Evolutionary conservation across 2,888 invertebrate genomes (phyloP).

Genomic region (Erebia epiphron): DNA sequence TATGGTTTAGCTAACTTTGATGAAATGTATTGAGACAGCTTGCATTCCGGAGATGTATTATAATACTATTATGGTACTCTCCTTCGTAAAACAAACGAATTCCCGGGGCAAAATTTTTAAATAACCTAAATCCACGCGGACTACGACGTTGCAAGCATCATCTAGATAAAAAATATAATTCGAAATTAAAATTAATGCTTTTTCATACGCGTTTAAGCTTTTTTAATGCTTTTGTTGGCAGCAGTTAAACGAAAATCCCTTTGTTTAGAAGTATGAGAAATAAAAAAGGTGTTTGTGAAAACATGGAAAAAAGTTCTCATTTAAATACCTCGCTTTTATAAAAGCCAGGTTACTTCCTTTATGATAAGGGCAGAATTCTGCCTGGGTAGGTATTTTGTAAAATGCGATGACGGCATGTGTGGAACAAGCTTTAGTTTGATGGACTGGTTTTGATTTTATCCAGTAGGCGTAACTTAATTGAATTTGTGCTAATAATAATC

Average conservation of each 20-base stretch:
- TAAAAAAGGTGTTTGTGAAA: conserved; percentile 9
- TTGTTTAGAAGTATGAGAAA: conserved; percentile 2
- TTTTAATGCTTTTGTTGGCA: not conserved
- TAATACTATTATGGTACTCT: not conserved
- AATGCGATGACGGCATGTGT: not conserved
- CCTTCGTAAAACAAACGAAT: too few relatives aligned
- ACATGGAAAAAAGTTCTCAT: conserved; percentile 7
- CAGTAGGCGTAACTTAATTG: too few relatives aligned
- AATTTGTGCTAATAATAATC: too few relatives aligned
- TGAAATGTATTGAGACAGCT: too few relatives aligned
- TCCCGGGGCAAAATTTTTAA: not conserved
- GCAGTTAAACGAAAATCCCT: conserved; percentile 7
- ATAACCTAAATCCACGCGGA: not conserved
- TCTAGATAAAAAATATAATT: not conserved
- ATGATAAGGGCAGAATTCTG: not conserved
- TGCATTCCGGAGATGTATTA: not conserved
- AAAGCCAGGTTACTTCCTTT: conserved; percentile 10
- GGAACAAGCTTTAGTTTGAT: not conserved
- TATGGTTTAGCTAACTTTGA: too few relatives aligned
- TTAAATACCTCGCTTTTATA: conserved; percentile 9
- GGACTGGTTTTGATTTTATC: too few relatives aligned
- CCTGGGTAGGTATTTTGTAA: not conserved
- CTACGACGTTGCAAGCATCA: too few relatives aligned
- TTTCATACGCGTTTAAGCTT: conserved; percentile 6
- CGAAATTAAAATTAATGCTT: not conserved